Base-by-base conservation (phyloP, 2,797 vertebrate species). In the Peromyscus aztecus region DNA sequence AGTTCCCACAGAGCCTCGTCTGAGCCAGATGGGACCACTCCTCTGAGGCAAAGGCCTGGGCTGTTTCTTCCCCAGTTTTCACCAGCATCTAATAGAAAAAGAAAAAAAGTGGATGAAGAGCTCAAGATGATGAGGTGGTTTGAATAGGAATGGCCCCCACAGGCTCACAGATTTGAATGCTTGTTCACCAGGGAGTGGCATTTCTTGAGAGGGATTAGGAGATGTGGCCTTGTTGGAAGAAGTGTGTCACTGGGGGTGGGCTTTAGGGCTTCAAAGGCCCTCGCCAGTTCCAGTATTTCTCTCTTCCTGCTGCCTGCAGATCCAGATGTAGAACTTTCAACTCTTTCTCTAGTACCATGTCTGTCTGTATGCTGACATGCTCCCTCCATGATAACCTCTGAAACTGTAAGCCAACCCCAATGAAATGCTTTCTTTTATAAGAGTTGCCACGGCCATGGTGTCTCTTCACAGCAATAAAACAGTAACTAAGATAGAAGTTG, bases 21-120 rank as follows among this genome's bases (percentile, higher is more conserved):
- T 17, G 55, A 89, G 85, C 71, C 61, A 75, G 77, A 75, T 17
- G 43, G 13, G 49, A 75, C 81, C 85, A 52, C 34, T 73, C 43
- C 61, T 80, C 59, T 23, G 84, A 31, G 27, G n/a, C 84, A 87
- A 80, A 43, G 37, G n/a, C 69, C 16, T 31, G 89, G 67, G 14
- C 1, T 27, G 29, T 67, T 71, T 34, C 87, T n/a, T 94, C 84
- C 88, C 95, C 80, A 40, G 89, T 95, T 96, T 97, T 94, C 52
- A 90, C 49, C 5, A 76, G n/a, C 21, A 57, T 55, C 97, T 98
- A 37, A 90, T 96, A 89, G 78, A 67, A 8, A 90, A 65, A n/a
- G 78, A 59, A 27, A 0, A 0, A 6, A 16, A 84, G 65, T 69
- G 37, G n/a, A 24, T 6, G 6, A 75, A 19, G 6, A 40, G 29